These are phyloP conservation scores for Leptarthrus brevirostris DNA, from an alignment of 2,888 invertebrate species.

Conservation along the genomic window DNA sequence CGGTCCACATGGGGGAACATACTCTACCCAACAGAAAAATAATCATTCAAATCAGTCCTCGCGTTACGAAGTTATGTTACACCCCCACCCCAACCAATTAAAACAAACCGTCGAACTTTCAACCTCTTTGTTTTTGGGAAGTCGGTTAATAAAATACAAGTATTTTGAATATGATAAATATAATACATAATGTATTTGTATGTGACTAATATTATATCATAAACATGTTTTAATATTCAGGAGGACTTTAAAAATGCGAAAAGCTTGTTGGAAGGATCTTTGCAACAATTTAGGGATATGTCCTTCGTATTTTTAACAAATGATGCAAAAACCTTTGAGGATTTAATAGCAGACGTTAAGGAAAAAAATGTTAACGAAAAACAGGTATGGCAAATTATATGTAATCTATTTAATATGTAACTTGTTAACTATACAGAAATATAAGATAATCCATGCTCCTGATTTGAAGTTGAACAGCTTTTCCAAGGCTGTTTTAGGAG, in stretches of 20 bases:
- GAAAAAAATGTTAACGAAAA: neutral
- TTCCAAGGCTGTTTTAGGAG: slow-evolving; percentile 8
- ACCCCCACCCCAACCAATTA: too few species aligned
- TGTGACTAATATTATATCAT: too few species aligned
- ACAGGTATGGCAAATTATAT: slow-evolving; percentile 40
- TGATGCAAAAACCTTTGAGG: slow-evolving; percentile 67
- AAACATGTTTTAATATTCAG: too few species aligned
- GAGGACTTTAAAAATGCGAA: slow-evolving; percentile 55
- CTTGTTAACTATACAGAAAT: slow-evolving; percentile 31
- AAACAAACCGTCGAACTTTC: too few species aligned
- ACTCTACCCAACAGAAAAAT: too few species aligned
- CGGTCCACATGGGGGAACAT: too few species aligned
- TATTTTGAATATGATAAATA: too few species aligned
- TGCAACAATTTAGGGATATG: slow-evolving; percentile 65
- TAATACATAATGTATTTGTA: too few species aligned
- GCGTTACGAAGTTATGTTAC: too few species aligned
- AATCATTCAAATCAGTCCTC: too few species aligned
- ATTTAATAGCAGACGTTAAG: slow-evolving; percentile 59
- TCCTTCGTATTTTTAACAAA: slow-evolving; percentile 70
- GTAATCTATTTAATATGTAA: neutral
- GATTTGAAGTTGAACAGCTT: slow-evolving; percentile 38
- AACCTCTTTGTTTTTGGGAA: too few species aligned
- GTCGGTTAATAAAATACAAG: too few species aligned
- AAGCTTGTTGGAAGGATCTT: slow-evolving; percentile 53
- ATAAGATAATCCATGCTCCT: slow-evolving; percentile 42